Evolutionary conservation across 2,113 vertebrate genomes (phyloP).

Genomic region (Callipepla californica): DNA sequence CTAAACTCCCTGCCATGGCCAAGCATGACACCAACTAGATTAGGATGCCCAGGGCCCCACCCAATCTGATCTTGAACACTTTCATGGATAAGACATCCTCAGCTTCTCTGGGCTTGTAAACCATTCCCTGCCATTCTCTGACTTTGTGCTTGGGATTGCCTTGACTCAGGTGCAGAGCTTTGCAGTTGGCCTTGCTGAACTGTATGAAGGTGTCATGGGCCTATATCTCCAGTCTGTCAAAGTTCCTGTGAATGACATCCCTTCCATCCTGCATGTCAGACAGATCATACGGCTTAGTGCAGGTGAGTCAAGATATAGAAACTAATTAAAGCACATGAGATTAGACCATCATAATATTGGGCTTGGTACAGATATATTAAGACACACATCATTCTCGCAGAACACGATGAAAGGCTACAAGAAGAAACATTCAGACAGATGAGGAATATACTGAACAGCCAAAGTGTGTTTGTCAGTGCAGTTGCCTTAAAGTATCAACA

Average conservation of each 20-base stretch:
- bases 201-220: not conserved
- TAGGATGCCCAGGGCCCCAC: not conserved
- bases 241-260: not conserved
- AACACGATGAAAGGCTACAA: not conserved
- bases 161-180: not conserved
- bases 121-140: not conserved
- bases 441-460: not conserved
- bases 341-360: not conserved
- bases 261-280: not conserved
- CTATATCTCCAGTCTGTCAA: not conserved
- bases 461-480: not conserved
- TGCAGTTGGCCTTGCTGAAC: not conserved
- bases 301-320: not conserved
- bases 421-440: not conserved
- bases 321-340: not conserved
- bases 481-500: not conserved
- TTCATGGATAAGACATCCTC: not conserved
- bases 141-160: not conserved
- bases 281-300: not conserved
- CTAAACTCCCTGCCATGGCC: not conserved
- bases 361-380: not conserved
- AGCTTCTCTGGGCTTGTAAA: not conserved
- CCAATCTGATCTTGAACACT: not conserved
- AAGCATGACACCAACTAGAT: not conserved
- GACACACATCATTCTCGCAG: not conserved